Evolutionary conservation across 2,797 vertebrate species (phyloP).

Genomic region (Peromyscus attwateri): DNA sequence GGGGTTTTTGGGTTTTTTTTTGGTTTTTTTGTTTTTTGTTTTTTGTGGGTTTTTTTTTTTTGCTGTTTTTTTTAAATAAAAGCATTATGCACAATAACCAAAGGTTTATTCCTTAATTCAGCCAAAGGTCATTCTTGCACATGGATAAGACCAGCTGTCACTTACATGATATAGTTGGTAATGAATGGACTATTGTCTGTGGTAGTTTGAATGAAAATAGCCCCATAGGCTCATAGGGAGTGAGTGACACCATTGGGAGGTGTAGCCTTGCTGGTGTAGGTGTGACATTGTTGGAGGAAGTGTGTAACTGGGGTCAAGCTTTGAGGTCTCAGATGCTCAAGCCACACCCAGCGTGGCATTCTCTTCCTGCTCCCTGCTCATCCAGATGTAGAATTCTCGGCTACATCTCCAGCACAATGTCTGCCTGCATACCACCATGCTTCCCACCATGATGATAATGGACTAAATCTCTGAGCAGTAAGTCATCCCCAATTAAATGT

Average conservation of each 20-base stretch:
- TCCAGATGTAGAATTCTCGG: neutral
- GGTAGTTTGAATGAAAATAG: neutral
- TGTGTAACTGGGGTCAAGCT: neutral
- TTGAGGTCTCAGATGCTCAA: neutral
- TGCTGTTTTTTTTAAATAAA: neutral
- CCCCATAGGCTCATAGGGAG: neutral
- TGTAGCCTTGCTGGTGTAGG: neutral
- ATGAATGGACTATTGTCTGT: neutral
- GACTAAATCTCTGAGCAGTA: neutral
- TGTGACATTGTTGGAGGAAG: neutral
- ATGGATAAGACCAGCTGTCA: neutral
- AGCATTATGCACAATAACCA: slow-evolving; percentile 49
- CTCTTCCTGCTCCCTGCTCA: neutral
- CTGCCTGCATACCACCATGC: neutral
- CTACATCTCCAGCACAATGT: neutral
- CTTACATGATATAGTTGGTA: slow-evolving; percentile 1
- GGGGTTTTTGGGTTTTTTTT: neutral
- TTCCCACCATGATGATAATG: neutral
- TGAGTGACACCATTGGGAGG: neutral
- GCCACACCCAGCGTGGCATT: too few species aligned
- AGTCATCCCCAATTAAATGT: neutral
- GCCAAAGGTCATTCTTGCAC: neutral
- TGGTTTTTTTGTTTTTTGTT: neutral
- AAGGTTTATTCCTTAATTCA: slow-evolving; percentile 20
- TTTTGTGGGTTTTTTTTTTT: too few species aligned